Base-by-base conservation (phyloP, 2,888 invertebrate species). In the Calameuta filiformis region DNA sequence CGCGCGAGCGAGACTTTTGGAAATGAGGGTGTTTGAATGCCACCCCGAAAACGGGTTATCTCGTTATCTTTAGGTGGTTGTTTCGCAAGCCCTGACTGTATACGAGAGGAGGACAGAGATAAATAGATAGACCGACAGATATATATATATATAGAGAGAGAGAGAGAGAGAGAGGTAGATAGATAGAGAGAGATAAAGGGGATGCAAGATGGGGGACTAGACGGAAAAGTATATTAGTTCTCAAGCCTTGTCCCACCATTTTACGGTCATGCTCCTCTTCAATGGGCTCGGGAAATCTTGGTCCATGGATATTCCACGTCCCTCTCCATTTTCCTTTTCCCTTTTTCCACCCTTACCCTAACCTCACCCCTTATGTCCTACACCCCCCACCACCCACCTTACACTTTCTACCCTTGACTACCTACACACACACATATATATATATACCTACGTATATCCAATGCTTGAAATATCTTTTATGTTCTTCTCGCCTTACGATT, bases 1-100 rank as follows among this genome's bases (percentile, higher is more conserved):
- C 40, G 15, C 15, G 15, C 37, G 37, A 68, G 76, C 73, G 76
- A 76, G 78, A 81, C 84, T 86, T 88, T 86, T 84, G 84, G 83
- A 87, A 89, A 89, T 89, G 87, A 89, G 87, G 87, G 80, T 86
- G 86, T 88, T 88, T 86, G 85, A 86, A 89, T 89, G 87, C 88
- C 83, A 84, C 79, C 81, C 81, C 80, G 80, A 84, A 86, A 86
- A 86, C 83, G 84, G 87, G 87, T 87, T 88, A 88, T 87, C 87
- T 88, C 83, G 87, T 89, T 89, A 88, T 87, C 85, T 87, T 83
- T 83, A 84, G 81, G 80, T 81, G 81, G 83, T 85, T 84, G 84
- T 84, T 81, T 82, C 83, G 75, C 83, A 80, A 81, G 78, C 81
- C 81, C 78, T 76, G 75, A 80, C 73, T 69, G 76, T 76, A 69